Conservation (phyloP, 2,888 invertebrate species). For the Drosophila quinaria region DNA sequence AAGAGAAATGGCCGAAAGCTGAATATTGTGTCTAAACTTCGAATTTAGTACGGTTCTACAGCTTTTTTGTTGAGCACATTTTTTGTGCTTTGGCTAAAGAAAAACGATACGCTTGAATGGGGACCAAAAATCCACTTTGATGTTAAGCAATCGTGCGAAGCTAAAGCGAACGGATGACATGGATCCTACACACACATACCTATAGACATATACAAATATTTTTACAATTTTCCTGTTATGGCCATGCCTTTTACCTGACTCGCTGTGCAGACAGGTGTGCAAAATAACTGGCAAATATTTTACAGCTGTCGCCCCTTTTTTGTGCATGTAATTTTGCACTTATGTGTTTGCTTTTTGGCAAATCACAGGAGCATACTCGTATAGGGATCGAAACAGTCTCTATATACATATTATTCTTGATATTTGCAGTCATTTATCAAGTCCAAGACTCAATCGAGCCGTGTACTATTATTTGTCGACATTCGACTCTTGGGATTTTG, state of each 20-base stretch:
- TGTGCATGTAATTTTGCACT: slow-evolving; percentile 43
- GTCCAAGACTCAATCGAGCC: slow-evolving; percentile 13
- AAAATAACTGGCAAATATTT: slow-evolving; percentile 76
- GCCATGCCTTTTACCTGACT: slow-evolving; percentile 32
- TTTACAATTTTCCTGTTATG: slow-evolving; percentile 64
- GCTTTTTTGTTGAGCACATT: slow-evolving; percentile 21
- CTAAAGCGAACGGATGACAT: slow-evolving; percentile 32
- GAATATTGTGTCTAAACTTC: slow-evolving; percentile 42
- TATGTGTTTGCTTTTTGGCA: slow-evolving; percentile 48
- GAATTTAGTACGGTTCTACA: slow-evolving; percentile 27
- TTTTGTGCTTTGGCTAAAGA: slow-evolving; percentile 19
- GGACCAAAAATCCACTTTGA: slow-evolving; percentile 66
- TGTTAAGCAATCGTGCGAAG: slow-evolving; percentile 70
- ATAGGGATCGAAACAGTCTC: not conserved
- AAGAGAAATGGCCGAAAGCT: slow-evolving; percentile 34
- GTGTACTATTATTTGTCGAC: slow-evolving; percentile 21
- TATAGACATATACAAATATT: slow-evolving; percentile 16
- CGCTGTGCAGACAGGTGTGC: slow-evolving; percentile 76
- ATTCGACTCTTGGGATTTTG: slow-evolving; percentile 18
- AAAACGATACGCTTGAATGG: slow-evolving; percentile 47
- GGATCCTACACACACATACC: slow-evolving; percentile 8
- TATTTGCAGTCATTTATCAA: slow-evolving; percentile 20
- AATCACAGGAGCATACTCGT: slow-evolving; percentile 20
- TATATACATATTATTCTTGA: not conserved
- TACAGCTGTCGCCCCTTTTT: slow-evolving; percentile 60